Evolutionary conservation across 2,888 invertebrate species (phyloP), one percentile per base, ranked within the genome.

Genomic region (Buathra laborator): DNA sequence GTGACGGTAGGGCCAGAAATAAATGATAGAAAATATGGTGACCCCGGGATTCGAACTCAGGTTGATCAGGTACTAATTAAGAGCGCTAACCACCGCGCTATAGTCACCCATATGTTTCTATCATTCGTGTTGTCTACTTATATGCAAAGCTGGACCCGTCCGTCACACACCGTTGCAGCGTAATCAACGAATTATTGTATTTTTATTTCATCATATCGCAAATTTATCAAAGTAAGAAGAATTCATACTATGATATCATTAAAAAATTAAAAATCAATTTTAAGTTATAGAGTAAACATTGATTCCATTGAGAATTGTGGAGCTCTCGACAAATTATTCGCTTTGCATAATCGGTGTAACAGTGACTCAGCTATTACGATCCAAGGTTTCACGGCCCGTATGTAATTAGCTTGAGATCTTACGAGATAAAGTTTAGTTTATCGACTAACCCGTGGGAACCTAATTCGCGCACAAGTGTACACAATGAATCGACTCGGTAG

Each of bases 401-500:
- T 68, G 32, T 78, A 78, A 83, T 79, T 74, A 74, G 74, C 59
- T 75, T 14, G 51, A 75, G 64, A 79, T 83, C 62, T 78, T 74
- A 44, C 68, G 24, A 53, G 83, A 83, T 75, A 53, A 64, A 79
- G 74, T 72, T 79, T 83, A 83, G 79, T 79, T 68, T 68, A 62
- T 4, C 53, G 53, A 24, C 24, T 43, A 74, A 78, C 70, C 74
- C 53, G 32, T 44, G 70, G 29, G 32, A 62, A 51, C 43, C 12
- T 56, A 51, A 32, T 14, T 59, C 56, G 48, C 19, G 29, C 37
- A n/a, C 29, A 12, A 62, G 71, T 64, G 62, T 74, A 74, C 51
- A 76, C 62, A 48, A 9, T 19, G 29, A 62, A 29, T 29, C 12
- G 7, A 29, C 59, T 56, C 56, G 19, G 29, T 46, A 77, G 46